These are phyloP conservation scores for Hemicentrotus pulcherrimus DNA, from an alignment of 35 echinoderm and acorn worm genomes.

Conservation along the genomic window DNA sequence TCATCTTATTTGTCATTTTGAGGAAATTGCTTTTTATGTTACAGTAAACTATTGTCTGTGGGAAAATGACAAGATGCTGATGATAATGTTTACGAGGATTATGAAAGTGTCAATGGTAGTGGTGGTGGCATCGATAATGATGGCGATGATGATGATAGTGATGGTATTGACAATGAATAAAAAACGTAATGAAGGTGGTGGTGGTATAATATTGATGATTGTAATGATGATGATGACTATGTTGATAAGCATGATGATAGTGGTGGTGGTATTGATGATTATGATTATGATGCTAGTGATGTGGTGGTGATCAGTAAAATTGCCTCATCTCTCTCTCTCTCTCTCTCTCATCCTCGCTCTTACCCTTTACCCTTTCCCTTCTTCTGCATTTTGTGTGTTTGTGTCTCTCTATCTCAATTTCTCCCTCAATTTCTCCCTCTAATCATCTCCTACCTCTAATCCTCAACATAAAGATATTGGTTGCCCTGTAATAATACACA, in stretches of 20 bases:
- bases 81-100: neutral
- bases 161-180: neutral
- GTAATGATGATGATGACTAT: neutral
- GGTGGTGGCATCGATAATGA: neutral
- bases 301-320: too few species aligned
- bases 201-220: neutral
- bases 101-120: neutral
- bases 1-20: too few species aligned
- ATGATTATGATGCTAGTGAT: too few species aligned
- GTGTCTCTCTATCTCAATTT: too few species aligned
- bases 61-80: neutral
- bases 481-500: neutral
- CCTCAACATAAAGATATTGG: neutral
- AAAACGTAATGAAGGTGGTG: neutral
- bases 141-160: neutral
- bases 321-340: neutral
- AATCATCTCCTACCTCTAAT: neutral
- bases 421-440: neutral
- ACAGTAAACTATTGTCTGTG: neutral
- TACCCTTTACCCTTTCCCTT: too few species aligned
- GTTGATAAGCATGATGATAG: too few species aligned
- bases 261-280: too few species aligned
- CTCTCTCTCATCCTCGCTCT: neutral
- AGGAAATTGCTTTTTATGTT: too few species aligned
- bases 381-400: too few species aligned